A percentile compares a stretch with the other conserved stretches of the same genome.
phyloP scores from a whole-genome alignment of 2,888 invertebrate genomes.

The Drosophila paranaensis region DNA sequence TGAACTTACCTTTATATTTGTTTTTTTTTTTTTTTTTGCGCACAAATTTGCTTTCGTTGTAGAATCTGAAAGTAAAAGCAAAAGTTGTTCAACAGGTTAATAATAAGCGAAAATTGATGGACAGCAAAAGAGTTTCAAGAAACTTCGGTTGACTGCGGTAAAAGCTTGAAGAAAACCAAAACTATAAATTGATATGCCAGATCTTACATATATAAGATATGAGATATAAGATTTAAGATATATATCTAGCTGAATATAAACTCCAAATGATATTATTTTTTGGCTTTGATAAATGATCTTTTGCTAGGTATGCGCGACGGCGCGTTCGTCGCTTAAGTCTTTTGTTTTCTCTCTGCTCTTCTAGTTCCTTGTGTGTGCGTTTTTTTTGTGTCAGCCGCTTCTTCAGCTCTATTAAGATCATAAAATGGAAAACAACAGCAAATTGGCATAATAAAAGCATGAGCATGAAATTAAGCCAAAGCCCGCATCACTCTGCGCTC shows the following conservation, averaged over 20 bases:
- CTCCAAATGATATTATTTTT: not conserved
- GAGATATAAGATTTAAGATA: not conserved
- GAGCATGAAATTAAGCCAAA: constrained; percentile 52
- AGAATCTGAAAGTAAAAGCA: constrained; percentile 71
- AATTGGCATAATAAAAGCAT: constrained; percentile 62
- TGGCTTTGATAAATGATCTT: constrained; percentile 20
- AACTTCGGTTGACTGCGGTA: constrained; percentile 1
- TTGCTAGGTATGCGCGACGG: constrained; percentile 3
- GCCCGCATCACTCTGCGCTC: constrained; percentile 43
- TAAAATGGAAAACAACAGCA: constrained; percentile 45
- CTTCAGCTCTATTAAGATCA: constrained; percentile 40
- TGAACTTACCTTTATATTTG: not conserved
- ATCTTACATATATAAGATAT: not conserved
- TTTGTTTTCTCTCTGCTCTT: constrained; percentile 29
- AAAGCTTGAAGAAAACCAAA: constrained; percentile 1
- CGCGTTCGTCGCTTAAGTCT: constrained; percentile 61
- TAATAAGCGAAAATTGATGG: constrained; percentile 19
- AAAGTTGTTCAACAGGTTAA: constrained; percentile 37
- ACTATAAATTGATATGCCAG: not conserved
- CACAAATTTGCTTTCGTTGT: constrained; percentile 55
- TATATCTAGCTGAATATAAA: not conserved
- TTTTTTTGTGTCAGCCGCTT: constrained; percentile 10
- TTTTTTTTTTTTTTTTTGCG: constrained; percentile 42
- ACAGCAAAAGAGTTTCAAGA: not conserved
- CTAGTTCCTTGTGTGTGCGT: not conserved